Evolutionary conservation across 2,888 invertebrate genomes (phyloP).

Genomic region (Cheilosia pagana): DNA sequence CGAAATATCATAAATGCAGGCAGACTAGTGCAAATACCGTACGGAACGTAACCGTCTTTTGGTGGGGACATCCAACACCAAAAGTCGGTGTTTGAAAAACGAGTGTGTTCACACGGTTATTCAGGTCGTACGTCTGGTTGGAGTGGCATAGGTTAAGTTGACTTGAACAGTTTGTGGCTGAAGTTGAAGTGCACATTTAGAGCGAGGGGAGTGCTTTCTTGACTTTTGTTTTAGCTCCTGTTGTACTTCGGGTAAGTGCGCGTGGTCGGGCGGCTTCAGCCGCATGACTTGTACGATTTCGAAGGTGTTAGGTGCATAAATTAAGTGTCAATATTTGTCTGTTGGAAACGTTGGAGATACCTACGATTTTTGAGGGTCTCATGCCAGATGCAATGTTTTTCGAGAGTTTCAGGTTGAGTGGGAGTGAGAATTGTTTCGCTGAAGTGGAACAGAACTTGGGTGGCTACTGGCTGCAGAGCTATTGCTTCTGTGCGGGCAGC

Average conservation of each 20-base stretch:
- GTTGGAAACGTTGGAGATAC: not conserved
- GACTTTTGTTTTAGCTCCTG: slow-evolving; percentile 35
- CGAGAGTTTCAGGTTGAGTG: slow-evolving; percentile 34
- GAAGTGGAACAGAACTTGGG: slow-evolving; percentile 3
- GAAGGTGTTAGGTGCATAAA: slow-evolving; percentile 39
- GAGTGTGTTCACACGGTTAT: slow-evolving; percentile 46
- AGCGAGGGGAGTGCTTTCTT: not conserved
- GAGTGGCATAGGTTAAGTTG: slow-evolving; percentile 36
- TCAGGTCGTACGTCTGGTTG: slow-evolving; percentile 6
- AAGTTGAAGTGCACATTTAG: slow-evolving; percentile 10
- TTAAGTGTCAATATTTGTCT: slow-evolving; percentile 18
- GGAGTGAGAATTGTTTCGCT: slow-evolving; percentile 41
- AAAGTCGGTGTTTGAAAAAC: slow-evolving; percentile 13
- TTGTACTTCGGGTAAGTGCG: slow-evolving; percentile 30
- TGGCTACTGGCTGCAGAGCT: not conserved
- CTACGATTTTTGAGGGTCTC: no score
- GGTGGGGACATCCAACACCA: slow-evolving; percentile 4
- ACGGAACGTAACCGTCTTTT: slow-evolving; percentile 1
- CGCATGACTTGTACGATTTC: slow-evolving; percentile 14
- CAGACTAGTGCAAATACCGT: not conserved
- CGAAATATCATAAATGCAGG: slow-evolving; percentile 10
- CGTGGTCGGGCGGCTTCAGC: slow-evolving; percentile 29
- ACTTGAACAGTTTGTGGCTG: slow-evolving; percentile 13
- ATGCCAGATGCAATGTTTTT: not conserved
- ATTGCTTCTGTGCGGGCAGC: no score